Conservation (phyloP, 2,113 vertebrate species). For the Cyanoliseus patagonus region DNA sequence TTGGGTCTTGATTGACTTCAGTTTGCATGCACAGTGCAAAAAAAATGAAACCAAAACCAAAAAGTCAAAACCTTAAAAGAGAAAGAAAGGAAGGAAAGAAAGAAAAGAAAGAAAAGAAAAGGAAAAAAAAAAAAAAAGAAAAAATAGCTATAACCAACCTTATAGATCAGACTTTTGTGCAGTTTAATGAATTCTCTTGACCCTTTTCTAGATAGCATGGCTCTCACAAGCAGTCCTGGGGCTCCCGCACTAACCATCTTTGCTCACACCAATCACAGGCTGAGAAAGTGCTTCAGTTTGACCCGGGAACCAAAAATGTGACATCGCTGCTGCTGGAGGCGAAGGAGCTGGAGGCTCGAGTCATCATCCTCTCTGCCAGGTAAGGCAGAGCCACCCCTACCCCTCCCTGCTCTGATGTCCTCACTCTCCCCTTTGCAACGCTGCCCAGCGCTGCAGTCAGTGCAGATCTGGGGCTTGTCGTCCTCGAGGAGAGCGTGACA, state of each 20-base stretch:
- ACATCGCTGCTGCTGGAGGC: conserved; percentile 96
- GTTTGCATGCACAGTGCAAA: conserved; percentile 99
- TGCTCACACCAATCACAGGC: conserved; percentile 89
- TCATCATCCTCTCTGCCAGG: conserved; percentile 98
- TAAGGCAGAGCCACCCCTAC: conserved; percentile 7
- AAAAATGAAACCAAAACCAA: conserved; percentile 8
- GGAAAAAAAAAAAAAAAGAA: conserved; percentile 8
- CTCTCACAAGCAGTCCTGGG: conserved; percentile 71
- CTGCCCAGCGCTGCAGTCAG: background rate
- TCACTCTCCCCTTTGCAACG: background rate
- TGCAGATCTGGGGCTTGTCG: fast-evolving
- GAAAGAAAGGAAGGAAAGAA: conserved; percentile 43
- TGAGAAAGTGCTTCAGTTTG: conserved; percentile 99
- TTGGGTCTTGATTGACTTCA: conserved; percentile 95
- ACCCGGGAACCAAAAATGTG: conserved; percentile 95
- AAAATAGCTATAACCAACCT: conserved; percentile 54
- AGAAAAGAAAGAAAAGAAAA: conserved; percentile 55
- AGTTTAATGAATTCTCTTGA: conserved; percentile 66
- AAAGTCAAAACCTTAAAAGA: conserved; percentile 27
- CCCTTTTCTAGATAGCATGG: conserved; percentile 81
- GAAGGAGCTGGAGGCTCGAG: conserved; percentile 94
- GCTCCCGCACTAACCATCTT: conserved; percentile 78
- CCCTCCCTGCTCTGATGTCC: background rate
- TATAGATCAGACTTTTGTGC: conserved; percentile 61
- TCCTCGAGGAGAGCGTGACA: background rate